Conservation (phyloP, 2,888 invertebrate genomes). For the Ctenicera cuprea region DNA sequence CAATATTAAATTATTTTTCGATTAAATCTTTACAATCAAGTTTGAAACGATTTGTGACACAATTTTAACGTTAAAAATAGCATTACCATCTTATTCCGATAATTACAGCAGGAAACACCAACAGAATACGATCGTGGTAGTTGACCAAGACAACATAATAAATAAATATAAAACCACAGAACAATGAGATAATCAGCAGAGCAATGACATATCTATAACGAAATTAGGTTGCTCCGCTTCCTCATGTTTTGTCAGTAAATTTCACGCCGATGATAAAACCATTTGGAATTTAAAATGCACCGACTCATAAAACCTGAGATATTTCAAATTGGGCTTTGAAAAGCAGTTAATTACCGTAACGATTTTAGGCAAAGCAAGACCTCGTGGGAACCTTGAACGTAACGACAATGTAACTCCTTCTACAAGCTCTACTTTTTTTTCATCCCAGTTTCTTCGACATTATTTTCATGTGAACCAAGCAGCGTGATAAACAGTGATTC, state of each 20-base stretch:
- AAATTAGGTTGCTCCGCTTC: constrained; percentile 10
- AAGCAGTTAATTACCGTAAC: neutral
- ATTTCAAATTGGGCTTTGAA: neutral
- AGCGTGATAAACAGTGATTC: constrained; percentile 18
- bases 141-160: neutral
- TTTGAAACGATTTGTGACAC: too few species aligned
- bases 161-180: neutral
- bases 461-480: neutral
- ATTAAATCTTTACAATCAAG: too few species aligned
- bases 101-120: constrained; percentile 8
- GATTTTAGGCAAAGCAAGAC: constrained; percentile 5
- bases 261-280: neutral
- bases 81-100: neutral
- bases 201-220: neutral
- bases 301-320: neutral
- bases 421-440: constrained; percentile 2
- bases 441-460: neutral
- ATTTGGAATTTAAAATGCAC: neutral
- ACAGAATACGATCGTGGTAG: neutral
- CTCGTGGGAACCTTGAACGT: constrained; percentile 5
- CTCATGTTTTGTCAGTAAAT: constrained; percentile 2
- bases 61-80: too few species aligned
- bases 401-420: neutral
- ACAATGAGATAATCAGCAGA: constrained; percentile 13
- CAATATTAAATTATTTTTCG: too few species aligned